Percentiles rank a stretch among this genome's conserved stretches.
phyloP scores from a whole-genome alignment of 2,888 invertebrate species.

The Drosophila mimica region DNA sequence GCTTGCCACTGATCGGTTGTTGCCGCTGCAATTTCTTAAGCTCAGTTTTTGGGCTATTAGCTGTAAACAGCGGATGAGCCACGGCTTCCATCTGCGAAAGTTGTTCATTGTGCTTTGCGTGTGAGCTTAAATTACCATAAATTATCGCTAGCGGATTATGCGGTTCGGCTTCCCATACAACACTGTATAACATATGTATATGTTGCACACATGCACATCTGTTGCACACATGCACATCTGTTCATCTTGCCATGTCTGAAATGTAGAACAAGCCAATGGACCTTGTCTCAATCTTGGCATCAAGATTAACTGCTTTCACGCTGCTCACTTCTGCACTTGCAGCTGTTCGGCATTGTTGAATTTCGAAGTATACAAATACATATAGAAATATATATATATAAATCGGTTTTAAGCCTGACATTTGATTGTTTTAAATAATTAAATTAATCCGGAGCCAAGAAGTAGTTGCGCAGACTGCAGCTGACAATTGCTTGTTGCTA shows the following conservation, averaged over 20 bases:
- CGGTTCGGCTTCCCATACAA: conserved; percentile 37
- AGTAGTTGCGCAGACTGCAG: conserved; percentile 4
- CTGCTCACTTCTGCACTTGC: conserved; percentile 13
- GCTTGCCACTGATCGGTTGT: conserved; percentile 21
- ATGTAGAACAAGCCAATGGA: conserved; percentile 63
- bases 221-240: conserved; percentile 15
- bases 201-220: neutral
- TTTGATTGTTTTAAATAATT: conserved; percentile 4
- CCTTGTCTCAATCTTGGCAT: conserved; percentile 25
- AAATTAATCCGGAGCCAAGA: conserved; percentile 38
- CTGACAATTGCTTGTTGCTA: conserved; percentile 22
- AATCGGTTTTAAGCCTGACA: conserved; percentile 40
- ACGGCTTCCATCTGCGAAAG: conserved; percentile 56
- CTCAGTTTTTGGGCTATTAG: conserved; percentile 56
- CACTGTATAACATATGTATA: neutral
- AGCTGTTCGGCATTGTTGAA: conserved; percentile 7
- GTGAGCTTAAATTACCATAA: conserved; percentile 68
- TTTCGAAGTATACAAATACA: neutral
- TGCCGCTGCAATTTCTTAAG: conserved; percentile 24
- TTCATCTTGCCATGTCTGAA: conserved; percentile 33
- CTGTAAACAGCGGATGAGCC: conserved; percentile 48
- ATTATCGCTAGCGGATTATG: conserved; percentile 74
- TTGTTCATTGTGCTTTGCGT: conserved; percentile 60
- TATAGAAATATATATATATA: neutral
- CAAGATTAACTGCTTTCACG: conserved; percentile 58